Evolutionary conservation across 2,113 vertebrate genomes (phyloP).

Genomic region (Podocnemis expansa): DNA sequence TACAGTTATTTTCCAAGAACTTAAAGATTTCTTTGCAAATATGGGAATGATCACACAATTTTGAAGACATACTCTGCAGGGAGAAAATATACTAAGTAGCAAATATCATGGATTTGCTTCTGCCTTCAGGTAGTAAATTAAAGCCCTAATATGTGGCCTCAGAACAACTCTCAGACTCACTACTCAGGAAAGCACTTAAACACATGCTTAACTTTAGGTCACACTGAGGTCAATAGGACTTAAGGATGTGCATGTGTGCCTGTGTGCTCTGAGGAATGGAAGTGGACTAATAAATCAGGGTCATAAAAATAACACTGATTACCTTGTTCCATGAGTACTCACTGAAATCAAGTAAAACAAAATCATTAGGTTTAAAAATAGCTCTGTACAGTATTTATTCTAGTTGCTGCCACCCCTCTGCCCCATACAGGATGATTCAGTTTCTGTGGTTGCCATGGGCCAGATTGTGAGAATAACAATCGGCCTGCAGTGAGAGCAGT

Average conservation of each 20-base stretch:
- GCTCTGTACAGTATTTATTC: background rate
- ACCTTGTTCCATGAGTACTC: background rate
- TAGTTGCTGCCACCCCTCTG: background rate
- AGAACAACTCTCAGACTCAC: background rate
- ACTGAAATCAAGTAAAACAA: background rate
- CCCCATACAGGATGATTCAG: background rate
- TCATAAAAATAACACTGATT: accelerated
- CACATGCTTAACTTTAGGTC: background rate
- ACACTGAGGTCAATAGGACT: background rate
- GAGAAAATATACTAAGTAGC: background rate
- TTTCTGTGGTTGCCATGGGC: background rate
- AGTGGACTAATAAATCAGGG: background rate
- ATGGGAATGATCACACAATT: constrained; percentile 19
- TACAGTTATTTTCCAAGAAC: background rate
- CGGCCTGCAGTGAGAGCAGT: background rate
- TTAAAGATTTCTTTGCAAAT: constrained; percentile 20
- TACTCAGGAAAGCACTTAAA: background rate
- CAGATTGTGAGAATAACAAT: background rate
- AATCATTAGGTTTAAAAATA: background rate
- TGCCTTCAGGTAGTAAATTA: background rate
- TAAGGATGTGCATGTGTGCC: accelerated
- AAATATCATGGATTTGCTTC: background rate
- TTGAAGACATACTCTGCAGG: background rate
- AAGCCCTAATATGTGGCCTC: background rate
- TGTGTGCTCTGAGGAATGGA: background rate